Evolutionary conservation across 2,797 vertebrate genomes (phyloP), one percentile per base, ranked within the genome.

Genomic region (Falco peregrinus): DNA sequence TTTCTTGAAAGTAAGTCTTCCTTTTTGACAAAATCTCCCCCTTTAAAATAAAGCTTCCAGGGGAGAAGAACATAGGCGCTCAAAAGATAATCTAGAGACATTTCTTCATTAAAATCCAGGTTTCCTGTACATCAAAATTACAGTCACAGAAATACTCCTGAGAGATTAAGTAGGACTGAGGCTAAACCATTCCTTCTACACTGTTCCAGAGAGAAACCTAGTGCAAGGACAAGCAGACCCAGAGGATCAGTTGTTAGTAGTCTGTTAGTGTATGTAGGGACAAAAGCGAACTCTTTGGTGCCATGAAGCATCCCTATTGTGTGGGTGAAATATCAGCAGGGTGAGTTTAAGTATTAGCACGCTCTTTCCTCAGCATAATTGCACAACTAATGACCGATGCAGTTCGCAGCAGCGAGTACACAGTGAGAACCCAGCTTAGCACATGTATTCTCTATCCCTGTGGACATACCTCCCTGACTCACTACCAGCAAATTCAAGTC

Each of bases 191-290:
- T 78, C 86, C 69, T 85, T 47, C 69, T 9, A 71, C 6, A 13
- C 87, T 81, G 84, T 89, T 96, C 94, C 93, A 84, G 84, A 97
- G 93, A 95, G 76, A 95, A 94, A 94, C 90, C 80, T 53, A 43
- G 47, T 48, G 48, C 57, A 81, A 93, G 47, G 16, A 60, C 85
- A 87, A 82, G 47, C 65, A 83, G 18, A 82, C 31, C 83, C 67
- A n/a, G 47, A 29, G 28, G 37, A 76, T 24, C 10, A 29, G 24
- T 17, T 41, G 48, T 96, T 88, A 91, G 25, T 47, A 51, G 20
- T 43, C 63, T 60, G 48, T 93, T 74, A 73, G 29, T 41, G 25
- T 22, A 24, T 48, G 81, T 59, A 65, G 39, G 89, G 67, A 56
- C 41, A 73, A 17, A 68, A 61, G 26, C 68, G 33, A 95, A 69